A percentile compares a stretch with the other conserved stretches of the same genome.
These are phyloP conservation scores for Isichthys henryi DNA, from an alignment of 2,113 vertebrate species.

Conservation along the genomic window DNA sequence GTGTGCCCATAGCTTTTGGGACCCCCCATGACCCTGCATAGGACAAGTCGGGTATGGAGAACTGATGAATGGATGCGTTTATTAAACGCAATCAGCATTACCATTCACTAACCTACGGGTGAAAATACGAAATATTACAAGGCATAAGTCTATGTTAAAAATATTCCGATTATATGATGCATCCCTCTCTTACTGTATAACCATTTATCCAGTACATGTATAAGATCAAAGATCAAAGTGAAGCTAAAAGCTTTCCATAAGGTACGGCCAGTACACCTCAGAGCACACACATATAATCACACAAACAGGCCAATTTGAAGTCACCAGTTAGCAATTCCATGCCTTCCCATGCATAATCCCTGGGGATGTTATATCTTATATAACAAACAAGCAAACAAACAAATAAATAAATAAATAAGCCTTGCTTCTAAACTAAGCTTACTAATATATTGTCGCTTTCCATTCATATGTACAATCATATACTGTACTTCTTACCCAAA, in stretches of 20 bases:
- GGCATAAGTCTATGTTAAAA: background rate
- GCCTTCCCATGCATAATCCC: background rate
- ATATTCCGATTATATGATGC: background rate
- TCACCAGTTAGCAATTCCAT: background rate
- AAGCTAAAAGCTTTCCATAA: background rate
- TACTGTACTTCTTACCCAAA: background rate
- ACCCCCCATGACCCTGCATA: background rate
- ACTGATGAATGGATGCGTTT: background rate
- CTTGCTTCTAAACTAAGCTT: background rate
- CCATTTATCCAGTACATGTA: background rate
- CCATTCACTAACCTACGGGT: background rate
- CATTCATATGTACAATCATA: background rate
- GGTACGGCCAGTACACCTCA: background rate
- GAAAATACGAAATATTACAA: background rate
- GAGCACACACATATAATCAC: background rate
- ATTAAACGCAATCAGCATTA: background rate
- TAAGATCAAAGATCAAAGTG: background rate
- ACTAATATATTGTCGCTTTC: background rate
- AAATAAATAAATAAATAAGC: too few species aligned
- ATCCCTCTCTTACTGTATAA: background rate
- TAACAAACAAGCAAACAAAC: background rate
- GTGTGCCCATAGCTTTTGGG: background rate
- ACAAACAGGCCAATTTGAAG: background rate
- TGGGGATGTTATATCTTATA: background rate
- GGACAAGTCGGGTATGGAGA: background rate